Percentiles rank a stretch among this genome's conserved stretches.
Evolutionary conservation across 2,888 invertebrate species (phyloP).

Genomic region (Stenodera caucasica): DNA sequence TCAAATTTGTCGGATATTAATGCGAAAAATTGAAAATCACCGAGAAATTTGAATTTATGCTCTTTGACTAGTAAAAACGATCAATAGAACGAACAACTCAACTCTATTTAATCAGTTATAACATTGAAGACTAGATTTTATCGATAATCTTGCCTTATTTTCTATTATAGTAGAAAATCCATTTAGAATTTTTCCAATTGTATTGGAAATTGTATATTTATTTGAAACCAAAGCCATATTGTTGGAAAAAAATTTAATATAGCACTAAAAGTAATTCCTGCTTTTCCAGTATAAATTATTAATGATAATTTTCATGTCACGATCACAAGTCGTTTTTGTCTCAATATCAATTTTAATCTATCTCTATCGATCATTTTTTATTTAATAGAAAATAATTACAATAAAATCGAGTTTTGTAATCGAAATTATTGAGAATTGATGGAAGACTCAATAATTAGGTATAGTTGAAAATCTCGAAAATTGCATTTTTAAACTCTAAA

Average conservation of each 20-base stretch:
- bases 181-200: too few relatives aligned
- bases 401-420: too few relatives aligned
- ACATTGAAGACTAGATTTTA: not conserved
- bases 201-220: not conserved
- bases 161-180: too few relatives aligned
- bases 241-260: not conserved
- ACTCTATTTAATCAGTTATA: too few relatives aligned
- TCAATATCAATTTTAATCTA: not conserved
- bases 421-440: too few relatives aligned
- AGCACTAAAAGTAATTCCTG: not conserved
- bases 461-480: too few relatives aligned
- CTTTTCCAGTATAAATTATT: not conserved
- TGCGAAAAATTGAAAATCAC: slow-evolving; percentile 4
- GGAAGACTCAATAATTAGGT: too few relatives aligned
- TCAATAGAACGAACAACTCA: too few relatives aligned
- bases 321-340: not conserved
- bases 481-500: not conserved
- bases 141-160: not conserved
- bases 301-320: not conserved
- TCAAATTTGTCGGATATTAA: slow-evolving; percentile 8
- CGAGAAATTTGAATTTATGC: too few relatives aligned
- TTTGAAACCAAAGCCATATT: not conserved
- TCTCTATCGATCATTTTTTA: not conserved
- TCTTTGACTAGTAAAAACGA: too few relatives aligned
- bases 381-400: not conserved